These are phyloP conservation scores for Drosophila serrata DNA, from an alignment of 1,140 invertebrate species.

Conservation along the genomic window DNA sequence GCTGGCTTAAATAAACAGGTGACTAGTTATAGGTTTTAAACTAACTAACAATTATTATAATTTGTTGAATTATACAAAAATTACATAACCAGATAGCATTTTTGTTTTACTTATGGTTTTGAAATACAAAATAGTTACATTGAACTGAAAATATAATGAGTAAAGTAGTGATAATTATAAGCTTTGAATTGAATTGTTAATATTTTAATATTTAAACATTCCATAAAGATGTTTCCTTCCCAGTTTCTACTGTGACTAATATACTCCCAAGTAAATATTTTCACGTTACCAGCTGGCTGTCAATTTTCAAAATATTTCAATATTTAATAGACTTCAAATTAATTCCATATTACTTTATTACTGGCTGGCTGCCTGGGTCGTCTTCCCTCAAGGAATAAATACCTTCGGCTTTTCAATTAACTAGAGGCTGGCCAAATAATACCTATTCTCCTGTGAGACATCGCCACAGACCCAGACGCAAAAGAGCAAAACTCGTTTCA, in stretches of 20 bases:
- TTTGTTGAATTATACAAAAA: no score
- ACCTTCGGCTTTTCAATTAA: slow-evolving; percentile 67
- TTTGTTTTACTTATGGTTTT: neutral
- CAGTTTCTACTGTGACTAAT: slow-evolving; percentile 32
- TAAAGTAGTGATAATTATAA: neutral
- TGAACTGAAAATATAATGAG: neutral
- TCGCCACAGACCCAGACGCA: slow-evolving; percentile 11
- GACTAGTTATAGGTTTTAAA: no score
- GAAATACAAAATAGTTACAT: neutral
- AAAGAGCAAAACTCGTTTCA: slow-evolving; percentile 35
- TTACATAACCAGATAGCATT: no score
- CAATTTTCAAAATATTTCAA: slow-evolving; percentile 53
- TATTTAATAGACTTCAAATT: slow-evolving; percentile 57
- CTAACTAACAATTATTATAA: neutral
- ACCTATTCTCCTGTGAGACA: slow-evolving; percentile 36
- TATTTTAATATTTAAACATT: no score
- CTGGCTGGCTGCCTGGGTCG: slow-evolving; percentile 19
- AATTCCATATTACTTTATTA: slow-evolving; percentile 67
- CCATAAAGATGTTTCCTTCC: neutral
- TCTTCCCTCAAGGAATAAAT: slow-evolving; percentile 45
- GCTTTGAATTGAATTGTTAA: no score
- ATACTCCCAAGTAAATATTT: slow-evolving; percentile 23
- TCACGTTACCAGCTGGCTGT: slow-evolving; percentile 11
- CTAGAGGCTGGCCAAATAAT: slow-evolving; percentile 52
- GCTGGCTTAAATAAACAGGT: slow-evolving; percentile 17